These are phyloP conservation scores for Meleagris gallopavo DNA, from an alignment of 2,113 vertebrate genomes.

Conservation along the genomic window DNA sequence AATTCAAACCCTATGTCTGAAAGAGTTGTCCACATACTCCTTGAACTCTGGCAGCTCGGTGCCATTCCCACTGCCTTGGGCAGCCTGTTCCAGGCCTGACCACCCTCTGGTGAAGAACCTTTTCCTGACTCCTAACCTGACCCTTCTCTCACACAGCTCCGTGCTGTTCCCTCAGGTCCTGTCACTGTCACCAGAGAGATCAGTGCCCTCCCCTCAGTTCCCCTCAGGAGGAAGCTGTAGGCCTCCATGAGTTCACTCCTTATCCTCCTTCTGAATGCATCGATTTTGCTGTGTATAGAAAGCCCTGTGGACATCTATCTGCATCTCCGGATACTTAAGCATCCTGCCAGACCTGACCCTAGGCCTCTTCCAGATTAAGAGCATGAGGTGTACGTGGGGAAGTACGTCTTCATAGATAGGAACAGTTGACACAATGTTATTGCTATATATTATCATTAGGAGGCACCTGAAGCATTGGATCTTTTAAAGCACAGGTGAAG, in stretches of 20 bases:
- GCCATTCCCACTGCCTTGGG: no score
- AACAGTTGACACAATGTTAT: not conserved
- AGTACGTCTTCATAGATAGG: accelerated
- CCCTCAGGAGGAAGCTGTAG: no score
- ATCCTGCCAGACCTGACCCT: not conserved
- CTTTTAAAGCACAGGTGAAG: not conserved
- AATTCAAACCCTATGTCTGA: not conserved
- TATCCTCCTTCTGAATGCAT: no score
- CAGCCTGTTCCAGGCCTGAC: no score
- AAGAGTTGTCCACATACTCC: not conserved
- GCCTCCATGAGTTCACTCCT: no score
- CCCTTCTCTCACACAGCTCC: no score
- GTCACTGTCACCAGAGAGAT: no score
- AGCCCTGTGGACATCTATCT: not conserved
- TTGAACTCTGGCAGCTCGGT: not conserved
- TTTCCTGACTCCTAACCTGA: no score
- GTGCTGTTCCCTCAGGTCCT: no score
- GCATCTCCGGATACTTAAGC: not conserved
- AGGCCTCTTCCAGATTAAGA: not conserved
- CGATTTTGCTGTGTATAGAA: not conserved
- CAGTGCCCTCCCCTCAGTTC: no score
- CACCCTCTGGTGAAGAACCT: no score
- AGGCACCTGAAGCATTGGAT: not conserved
- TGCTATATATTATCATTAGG: not conserved
- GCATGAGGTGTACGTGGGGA: not conserved